Percentiles rank a stretch among this genome's conserved stretches.
Evolutionary conservation across 2,113 vertebrate genomes (phyloP).

Genomic region (Austrofundulus limnaeus): DNA sequence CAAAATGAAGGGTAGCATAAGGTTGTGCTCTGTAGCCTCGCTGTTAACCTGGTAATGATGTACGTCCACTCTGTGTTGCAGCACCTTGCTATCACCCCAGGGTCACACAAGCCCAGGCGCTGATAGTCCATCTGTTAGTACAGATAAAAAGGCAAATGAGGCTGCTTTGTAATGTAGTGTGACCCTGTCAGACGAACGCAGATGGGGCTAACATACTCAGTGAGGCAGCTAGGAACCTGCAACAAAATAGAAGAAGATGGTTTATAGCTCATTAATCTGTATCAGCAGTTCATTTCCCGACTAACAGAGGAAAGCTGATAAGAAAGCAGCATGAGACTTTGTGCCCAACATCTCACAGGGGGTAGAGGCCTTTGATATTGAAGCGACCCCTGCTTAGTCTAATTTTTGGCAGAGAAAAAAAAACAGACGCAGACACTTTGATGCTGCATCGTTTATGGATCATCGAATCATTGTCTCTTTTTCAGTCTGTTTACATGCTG

Average conservation of each 20-base stretch:
- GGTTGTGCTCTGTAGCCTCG: constrained; percentile 53
- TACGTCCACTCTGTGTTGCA: constrained; percentile 64
- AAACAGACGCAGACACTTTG: constrained; percentile 58
- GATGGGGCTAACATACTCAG: constrained; percentile 51
- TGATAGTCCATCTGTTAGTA: constrained; percentile 75
- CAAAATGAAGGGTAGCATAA: constrained; percentile 69
- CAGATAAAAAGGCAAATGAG: constrained; percentile 74
- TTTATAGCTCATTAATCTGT: constrained; percentile 72
- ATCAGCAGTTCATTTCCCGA: constrained; percentile 71
- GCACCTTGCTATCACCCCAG: constrained; percentile 69
- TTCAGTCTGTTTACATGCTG: constrained; percentile 44
- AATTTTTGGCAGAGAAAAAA: constrained; percentile 52
- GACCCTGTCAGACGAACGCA: constrained; percentile 63
- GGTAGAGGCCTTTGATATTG: constrained; percentile 67
- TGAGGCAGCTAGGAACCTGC: constrained; percentile 55
- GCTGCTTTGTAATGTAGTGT: constrained; percentile 66
- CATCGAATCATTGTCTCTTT: constrained; percentile 58
- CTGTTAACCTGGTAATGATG: constrained; percentile 72
- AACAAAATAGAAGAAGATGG: constrained; percentile 57
- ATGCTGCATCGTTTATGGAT: constrained; percentile 65
- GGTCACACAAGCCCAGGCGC: constrained; percentile 64
- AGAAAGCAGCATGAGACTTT: constrained; percentile 64
- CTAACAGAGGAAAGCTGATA: constrained; percentile 65
- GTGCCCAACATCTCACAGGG: constrained; percentile 55
- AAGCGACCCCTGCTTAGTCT: constrained; percentile 59